Evolutionary conservation across 2,888 invertebrate genomes (phyloP), one percentile per base, ranked within the genome.

Genomic region (Chrysotoxum bicinctum): DNA sequence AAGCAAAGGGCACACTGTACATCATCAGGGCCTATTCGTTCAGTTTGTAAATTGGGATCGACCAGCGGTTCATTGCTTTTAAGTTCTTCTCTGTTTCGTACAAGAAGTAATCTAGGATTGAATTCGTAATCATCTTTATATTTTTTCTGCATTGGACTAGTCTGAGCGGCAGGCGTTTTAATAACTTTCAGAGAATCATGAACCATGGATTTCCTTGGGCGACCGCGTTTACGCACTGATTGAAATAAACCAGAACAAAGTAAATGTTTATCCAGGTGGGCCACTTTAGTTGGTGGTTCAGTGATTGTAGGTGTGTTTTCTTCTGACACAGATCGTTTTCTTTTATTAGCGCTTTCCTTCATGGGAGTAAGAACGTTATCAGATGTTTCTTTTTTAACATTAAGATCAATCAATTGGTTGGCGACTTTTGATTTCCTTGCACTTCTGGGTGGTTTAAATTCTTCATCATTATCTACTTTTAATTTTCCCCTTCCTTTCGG

Each of bases 1-100:
- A 91, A 88, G 70, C 92, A 92, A 9, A 91, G 80, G 0, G 91
- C 92, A 87, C 92, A 92, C 37, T 89, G 89, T 3, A 89, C 52
- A 45, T 87, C 84, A 23, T 68, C 50, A 32, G 50, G 45, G 21
- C 32, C 32, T 7, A 50, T 43, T 16, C 54, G 35, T 16, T 45
- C 56, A 9, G 23, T 60, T 58, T 70, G 69, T 1, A 60, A 9
- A 32, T 43, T 60, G 1, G 78, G 78, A 52, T 74, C 85, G 0
- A 88, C 87, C 14, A 91, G 48, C 2, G 87, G 80, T 48, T 89
- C 89, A 3, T 88, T 87, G 14, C 73, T 88, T 3, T 90, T 88
- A 50, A 91, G 43, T 64, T 91, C 90, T 35, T 88, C 88, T 1
- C 90, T 90, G n/a, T 88, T 88, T 0, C 88, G 88, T 52, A 90